phyloP scores from a whole-genome alignment of 2,888 invertebrate species.

The Protonemura montana region DNA sequence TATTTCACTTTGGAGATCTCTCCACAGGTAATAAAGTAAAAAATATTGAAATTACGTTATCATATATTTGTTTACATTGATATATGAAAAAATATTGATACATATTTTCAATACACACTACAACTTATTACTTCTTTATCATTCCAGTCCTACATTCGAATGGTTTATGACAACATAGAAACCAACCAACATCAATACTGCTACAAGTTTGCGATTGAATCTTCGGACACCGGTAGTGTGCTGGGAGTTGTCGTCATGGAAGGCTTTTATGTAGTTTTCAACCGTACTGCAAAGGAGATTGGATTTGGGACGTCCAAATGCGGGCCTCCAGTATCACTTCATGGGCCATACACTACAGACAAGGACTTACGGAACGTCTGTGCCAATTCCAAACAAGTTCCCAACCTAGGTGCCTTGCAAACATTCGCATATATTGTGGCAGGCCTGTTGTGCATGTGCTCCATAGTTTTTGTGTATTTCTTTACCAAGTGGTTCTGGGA shows the following conservation, averaged over 20 bases:
- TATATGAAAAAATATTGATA: no score
- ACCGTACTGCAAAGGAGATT: constrained; percentile 62
- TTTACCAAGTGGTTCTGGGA: constrained; percentile 42
- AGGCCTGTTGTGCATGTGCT: constrained; percentile 43
- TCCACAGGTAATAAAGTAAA: constrained; percentile 58
- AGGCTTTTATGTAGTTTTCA: constrained; percentile 62
- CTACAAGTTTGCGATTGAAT: constrained; percentile 62
- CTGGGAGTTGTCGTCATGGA: constrained; percentile 65
- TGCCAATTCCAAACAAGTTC: constrained; percentile 19
- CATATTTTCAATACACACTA: no score
- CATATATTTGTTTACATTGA: no score
- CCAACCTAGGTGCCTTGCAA: constrained; percentile 42
- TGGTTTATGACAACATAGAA: constrained; percentile 55
- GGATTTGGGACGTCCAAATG: constrained; percentile 61
- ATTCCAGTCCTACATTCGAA: constrained; percentile 63
- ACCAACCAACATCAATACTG: constrained; percentile 59
- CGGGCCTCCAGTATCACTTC: constrained; percentile 59
- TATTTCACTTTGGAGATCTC: constrained; percentile 61
- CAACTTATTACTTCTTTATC: neutral
- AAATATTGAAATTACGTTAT: no score
- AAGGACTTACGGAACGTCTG: constrained; percentile 46
- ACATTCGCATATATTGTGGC: constrained; percentile 44
- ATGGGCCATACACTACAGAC: constrained; percentile 60
- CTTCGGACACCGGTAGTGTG: constrained; percentile 60
- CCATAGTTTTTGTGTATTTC: constrained; percentile 34